Evolutionary conservation across 2,888 invertebrate genomes (phyloP).

Genomic region (Pachymerium ferrugineum): DNA sequence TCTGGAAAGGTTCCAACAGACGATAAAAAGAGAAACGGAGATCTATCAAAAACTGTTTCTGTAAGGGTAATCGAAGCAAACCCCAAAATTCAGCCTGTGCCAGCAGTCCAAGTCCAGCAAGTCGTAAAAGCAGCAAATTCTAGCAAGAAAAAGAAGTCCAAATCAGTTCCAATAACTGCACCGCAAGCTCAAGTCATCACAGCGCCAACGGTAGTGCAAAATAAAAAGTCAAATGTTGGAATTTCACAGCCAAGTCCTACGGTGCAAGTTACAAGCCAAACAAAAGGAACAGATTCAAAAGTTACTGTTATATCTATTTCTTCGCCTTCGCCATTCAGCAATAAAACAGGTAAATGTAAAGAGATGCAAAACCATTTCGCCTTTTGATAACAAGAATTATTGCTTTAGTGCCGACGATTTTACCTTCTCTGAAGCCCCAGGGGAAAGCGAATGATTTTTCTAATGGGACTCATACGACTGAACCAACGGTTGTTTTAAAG

Average conservation of each 20-base stretch:
- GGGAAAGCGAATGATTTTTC: background rate
- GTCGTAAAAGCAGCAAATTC: background rate
- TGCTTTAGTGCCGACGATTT: no score
- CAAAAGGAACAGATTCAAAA: background rate
- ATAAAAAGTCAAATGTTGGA: background rate
- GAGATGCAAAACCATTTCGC: no score
- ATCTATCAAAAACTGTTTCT: background rate
- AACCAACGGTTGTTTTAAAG: background rate
- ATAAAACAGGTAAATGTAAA: conserved; percentile 10
- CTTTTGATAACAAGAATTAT: no score
- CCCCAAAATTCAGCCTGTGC: background rate
- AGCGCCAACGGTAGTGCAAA: background rate
- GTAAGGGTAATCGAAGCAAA: background rate
- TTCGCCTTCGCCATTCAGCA: conserved; percentile 1
- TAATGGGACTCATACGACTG: background rate
- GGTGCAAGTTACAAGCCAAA: background rate
- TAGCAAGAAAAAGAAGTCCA: background rate
- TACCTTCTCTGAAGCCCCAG: background rate
- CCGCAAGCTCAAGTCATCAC: background rate
- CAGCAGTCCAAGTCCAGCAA: background rate
- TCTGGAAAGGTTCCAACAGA: background rate
- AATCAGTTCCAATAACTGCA: background rate
- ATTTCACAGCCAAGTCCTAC: background rate
- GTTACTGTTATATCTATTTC: conserved; percentile 12
- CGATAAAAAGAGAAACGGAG: background rate